These are phyloP conservation scores for Leptinotarsa undecemlineata DNA, from an alignment of 1,140 invertebrate species.

Conservation along the genomic window DNA sequence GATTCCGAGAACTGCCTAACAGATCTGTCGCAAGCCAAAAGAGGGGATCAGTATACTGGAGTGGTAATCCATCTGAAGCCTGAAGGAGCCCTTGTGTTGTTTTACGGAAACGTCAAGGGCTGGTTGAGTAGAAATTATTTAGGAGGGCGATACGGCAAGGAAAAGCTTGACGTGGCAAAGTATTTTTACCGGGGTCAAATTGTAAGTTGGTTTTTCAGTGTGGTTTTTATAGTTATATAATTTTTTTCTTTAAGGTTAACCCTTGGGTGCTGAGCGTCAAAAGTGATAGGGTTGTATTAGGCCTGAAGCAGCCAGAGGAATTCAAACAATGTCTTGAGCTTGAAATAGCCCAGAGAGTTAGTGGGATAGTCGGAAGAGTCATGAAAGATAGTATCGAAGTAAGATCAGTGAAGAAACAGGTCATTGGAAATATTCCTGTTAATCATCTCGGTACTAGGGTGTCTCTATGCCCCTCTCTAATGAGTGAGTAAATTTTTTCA, in stretches of 20 bases:
- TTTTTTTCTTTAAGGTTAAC: slow-evolving; percentile 31
- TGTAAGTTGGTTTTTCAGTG: slow-evolving; percentile 52
- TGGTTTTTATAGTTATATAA: too few species aligned
- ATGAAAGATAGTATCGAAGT: slow-evolving; percentile 53
- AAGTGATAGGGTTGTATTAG: slow-evolving; percentile 31
- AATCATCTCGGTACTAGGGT: slow-evolving; percentile 47
- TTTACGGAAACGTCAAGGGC: slow-evolving; percentile 64
- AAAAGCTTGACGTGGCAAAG: slow-evolving; percentile 53
- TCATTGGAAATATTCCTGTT: slow-evolving; percentile 53
- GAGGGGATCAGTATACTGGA: slow-evolving; percentile 61
- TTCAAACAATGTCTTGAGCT: neutral
- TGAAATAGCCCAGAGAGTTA: slow-evolving; percentile 51
- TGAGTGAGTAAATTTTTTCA: slow-evolving; percentile 24
- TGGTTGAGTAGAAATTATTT: slow-evolving; percentile 61
- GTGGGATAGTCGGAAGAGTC: slow-evolving; percentile 47
- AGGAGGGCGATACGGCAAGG: slow-evolving; percentile 50
- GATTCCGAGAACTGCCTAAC: slow-evolving; percentile 58
- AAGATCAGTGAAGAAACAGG: slow-evolving; percentile 44
- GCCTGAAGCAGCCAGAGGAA: slow-evolving; percentile 12
- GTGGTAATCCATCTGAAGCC: slow-evolving; percentile 58
- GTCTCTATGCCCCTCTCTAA: slow-evolving; percentile 23
- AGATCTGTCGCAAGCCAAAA: slow-evolving; percentile 56
- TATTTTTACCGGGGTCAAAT: slow-evolving; percentile 66
- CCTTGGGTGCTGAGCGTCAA: slow-evolving; percentile 26
- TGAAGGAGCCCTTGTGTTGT: slow-evolving; percentile 61